Evolutionary conservation across 1,140 invertebrate genomes (phyloP).

Genomic region (Drosophila rhopaloa): DNA sequence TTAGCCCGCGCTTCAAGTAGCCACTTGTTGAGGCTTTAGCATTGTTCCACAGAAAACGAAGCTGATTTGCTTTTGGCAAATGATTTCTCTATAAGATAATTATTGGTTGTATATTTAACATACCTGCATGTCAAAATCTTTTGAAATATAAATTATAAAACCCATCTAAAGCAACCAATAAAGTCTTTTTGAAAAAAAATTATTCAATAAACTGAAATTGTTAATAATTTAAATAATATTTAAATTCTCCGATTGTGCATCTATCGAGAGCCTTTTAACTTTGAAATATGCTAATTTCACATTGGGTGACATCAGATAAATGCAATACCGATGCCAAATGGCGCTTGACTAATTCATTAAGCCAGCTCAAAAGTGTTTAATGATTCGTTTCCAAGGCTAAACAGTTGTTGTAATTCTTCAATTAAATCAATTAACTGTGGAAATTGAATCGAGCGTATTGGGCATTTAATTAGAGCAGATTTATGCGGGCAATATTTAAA

Average conservation of each 20-base stretch:
- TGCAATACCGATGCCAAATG: conserved; percentile 32
- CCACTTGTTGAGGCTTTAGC: conserved; percentile 15
- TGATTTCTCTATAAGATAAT: not conserved
- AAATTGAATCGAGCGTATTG: conserved; percentile 62
- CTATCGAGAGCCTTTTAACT: not conserved
- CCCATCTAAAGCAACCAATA: too few relatives aligned
- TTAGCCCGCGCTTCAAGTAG: conserved; percentile 34
- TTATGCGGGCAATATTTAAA: conserved; percentile 31
- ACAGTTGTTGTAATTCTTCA: conserved; percentile 30
- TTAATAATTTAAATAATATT: too few relatives aligned
- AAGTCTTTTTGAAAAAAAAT: too few relatives aligned
- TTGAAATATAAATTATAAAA: too few relatives aligned
- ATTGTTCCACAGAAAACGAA: conserved; percentile 14
- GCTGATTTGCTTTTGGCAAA: conserved; percentile 21
- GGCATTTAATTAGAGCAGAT: conserved; percentile 60
- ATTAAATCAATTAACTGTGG: conserved; percentile 65
- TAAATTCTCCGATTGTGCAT: conserved; percentile 17
- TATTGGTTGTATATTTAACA: not conserved
- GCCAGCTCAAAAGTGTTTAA: conserved; percentile 48
- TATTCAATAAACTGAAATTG: too few relatives aligned
- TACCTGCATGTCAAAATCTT: not conserved
- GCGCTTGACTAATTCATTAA: conserved; percentile 43
- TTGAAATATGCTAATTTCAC: conserved; percentile 14
- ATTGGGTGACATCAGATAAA: conserved; percentile 7
- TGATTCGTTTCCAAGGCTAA: conserved; percentile 10